Conservation (phyloP, 2,797 vertebrate species). For the Tragelaphus oryx region DNA sequence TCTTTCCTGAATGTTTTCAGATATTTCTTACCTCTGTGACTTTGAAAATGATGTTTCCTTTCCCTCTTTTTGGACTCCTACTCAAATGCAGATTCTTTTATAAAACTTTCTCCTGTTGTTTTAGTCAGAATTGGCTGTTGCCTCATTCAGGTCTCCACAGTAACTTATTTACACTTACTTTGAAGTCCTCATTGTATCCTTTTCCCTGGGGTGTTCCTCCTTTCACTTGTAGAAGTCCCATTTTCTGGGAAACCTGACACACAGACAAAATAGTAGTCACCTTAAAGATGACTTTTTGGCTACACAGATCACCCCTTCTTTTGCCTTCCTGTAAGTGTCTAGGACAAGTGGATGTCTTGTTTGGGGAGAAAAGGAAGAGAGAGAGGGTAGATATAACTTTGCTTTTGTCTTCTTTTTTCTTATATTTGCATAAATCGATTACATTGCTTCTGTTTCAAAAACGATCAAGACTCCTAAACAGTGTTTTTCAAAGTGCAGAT, state of each 20-base stretch:
- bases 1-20: neutral
- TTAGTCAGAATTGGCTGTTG: neutral
- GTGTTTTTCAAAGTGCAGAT: neutral
- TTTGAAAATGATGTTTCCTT: neutral
- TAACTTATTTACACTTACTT: neutral
- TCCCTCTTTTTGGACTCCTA: neutral
- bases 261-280: neutral
- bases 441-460: neutral
- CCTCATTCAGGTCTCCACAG: no score
- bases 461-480: neutral
- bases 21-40: neutral
- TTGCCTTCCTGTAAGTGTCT: no score
- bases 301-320: neutral
- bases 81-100: neutral
- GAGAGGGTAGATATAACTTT: neutral
- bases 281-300: neutral
- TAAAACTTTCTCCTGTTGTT: neutral
- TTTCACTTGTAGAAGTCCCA: no score
- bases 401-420: neutral
- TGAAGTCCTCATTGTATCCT: neutral
- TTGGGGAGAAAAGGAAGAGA: neutral
- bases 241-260: neutral
- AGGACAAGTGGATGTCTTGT: neutral
- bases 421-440: neutral
- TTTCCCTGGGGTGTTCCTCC: neutral